Conservation (phyloP, 2,797 vertebrate species). For the Manis pentadactyla region DNA sequence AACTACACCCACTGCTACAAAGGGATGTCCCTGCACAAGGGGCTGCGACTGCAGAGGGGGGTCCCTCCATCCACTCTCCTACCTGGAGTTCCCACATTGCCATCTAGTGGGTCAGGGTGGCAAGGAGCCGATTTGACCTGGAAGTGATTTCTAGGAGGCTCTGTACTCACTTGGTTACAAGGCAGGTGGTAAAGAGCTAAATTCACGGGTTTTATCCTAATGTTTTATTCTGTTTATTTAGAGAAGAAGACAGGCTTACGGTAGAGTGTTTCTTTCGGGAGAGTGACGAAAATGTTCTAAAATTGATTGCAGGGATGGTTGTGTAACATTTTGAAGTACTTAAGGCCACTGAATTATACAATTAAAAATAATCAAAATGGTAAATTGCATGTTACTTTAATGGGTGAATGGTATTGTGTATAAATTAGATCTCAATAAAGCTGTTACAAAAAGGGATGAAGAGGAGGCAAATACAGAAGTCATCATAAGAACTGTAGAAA, state of each 20-base stretch:
- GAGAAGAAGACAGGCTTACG: background rate
- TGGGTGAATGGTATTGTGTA: background rate
- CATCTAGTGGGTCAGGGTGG: slow-evolving; percentile 81
- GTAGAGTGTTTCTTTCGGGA: background rate
- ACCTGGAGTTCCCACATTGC: slow-evolving; percentile 78
- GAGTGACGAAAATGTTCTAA: background rate
- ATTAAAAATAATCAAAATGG: background rate
- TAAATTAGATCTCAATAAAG: background rate
- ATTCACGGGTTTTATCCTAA: background rate
- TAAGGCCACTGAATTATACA: background rate
- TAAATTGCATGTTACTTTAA: background rate
- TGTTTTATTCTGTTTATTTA: background rate
- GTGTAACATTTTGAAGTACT: background rate
- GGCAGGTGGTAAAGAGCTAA: background rate
- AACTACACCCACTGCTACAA: background rate
- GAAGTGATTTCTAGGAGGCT: background rate
- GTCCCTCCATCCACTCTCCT: background rate
- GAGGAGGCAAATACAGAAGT: background rate
- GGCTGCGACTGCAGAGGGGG: background rate
- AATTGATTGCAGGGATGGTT: background rate
- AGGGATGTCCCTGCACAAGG: background rate
- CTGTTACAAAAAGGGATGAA: background rate
- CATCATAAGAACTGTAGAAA: background rate
- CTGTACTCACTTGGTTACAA: background rate
- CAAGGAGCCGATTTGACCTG: slow-evolving; percentile 21